These are phyloP conservation scores for Caenorhabditis briggsae DNA, from an alignment of 1,140 invertebrate genomes.

Conservation along the genomic window DNA sequence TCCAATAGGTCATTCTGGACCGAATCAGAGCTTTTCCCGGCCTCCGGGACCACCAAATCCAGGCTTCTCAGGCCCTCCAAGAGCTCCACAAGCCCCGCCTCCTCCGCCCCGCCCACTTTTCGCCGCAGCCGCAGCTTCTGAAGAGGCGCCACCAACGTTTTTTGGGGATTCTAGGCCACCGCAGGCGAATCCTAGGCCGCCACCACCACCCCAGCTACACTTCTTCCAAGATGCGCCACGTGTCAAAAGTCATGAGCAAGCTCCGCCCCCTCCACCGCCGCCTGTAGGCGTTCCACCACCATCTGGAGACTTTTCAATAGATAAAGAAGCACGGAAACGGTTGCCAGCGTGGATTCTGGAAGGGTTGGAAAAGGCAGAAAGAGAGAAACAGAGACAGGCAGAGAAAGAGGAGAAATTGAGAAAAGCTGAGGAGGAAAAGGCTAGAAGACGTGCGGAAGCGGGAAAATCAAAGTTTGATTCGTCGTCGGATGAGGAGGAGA, in stretches of 20 bases:
- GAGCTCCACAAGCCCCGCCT: neutral
- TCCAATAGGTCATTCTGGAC: neutral
- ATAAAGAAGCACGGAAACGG: constrained; percentile 53
- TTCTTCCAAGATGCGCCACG: neutral
- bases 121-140: neutral
- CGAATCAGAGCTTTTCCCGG: neutral
- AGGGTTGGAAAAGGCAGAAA: constrained; percentile 57
- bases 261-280: neutral
- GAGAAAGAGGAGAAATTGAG: constrained; percentile 61
- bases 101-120: constrained; percentile 23
- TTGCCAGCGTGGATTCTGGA: constrained; percentile 62
- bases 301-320: neutral
- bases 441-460: constrained; percentile 42
- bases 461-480: constrained; percentile 60
- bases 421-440: constrained; percentile 55
- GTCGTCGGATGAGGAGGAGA: constrained; percentile 25
- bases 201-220: neutral
- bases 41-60: constrained; percentile 2
- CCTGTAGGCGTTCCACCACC: neutral
- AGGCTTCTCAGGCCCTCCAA: constrained; percentile 21
- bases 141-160: neutral
- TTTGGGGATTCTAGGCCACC: neutral
- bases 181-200: neutral
- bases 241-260: neutral
- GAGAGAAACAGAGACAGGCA: constrained; percentile 56